These are phyloP conservation scores for Drosophila mauritiana DNA, from an alignment of 1,140 invertebrate species.

Conservation along the genomic window DNA sequence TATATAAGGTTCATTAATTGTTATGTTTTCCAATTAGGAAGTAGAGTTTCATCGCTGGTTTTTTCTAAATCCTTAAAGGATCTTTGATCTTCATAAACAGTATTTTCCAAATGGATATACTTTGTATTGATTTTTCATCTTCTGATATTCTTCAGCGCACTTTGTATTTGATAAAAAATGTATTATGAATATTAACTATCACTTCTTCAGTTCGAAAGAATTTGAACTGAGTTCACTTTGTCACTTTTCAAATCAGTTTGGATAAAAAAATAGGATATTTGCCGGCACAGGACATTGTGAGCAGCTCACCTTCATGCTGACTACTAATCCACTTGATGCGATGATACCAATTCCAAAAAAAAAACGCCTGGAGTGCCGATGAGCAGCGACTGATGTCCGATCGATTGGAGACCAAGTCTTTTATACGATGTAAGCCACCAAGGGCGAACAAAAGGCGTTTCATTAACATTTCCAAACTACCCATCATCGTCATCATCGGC, in stretches of 20 bases:
- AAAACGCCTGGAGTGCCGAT: constrained; percentile 52
- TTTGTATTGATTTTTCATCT: no score
- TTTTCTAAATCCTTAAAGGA: neutral
- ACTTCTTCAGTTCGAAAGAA: neutral
- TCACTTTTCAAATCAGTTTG: neutral
- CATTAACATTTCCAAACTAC: constrained; percentile 68
- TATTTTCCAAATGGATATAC: no score
- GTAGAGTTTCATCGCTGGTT: no score
- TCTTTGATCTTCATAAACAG: neutral
- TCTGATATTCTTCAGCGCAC: neutral
- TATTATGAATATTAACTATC: neutral
- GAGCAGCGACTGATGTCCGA: constrained; percentile 68
- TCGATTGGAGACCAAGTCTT: constrained; percentile 43
- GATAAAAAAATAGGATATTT: neutral
- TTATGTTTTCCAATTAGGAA: no score
- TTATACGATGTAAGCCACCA: constrained; percentile 59
- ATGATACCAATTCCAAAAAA: constrained; percentile 46
- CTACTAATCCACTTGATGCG: constrained; percentile 63
- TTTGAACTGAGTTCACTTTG: neutral
- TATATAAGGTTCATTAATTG: neutral
- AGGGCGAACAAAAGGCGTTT: constrained; percentile 62
- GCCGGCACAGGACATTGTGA: constrained; percentile 5
- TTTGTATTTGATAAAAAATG: no score
- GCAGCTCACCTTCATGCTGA: constrained; percentile 73
- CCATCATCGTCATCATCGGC: constrained; percentile 9